Evolutionary conservation across 2,113 vertebrate species (phyloP), one percentile per base, ranked within the genome.

Genomic region (Antechinus flavipes): DNA sequence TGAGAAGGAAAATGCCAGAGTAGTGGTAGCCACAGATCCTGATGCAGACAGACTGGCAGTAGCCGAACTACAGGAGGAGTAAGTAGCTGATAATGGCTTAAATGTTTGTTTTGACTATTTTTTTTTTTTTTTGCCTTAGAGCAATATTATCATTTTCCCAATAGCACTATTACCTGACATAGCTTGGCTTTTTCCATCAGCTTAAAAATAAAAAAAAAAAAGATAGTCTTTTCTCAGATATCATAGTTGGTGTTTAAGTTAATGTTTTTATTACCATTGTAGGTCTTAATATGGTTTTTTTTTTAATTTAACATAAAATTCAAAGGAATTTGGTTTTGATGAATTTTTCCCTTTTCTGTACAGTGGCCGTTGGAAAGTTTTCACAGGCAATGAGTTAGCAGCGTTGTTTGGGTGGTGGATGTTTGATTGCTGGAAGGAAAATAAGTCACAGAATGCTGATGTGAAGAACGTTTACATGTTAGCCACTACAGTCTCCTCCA

Each of bases 371-470:
- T 99, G 99, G 99, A 99, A 99, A 98, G 99, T 99, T 96, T 99
- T 99, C 98, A 99, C 99, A 0, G 99, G 99, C 1, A 99, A 99
- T 0, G 99, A 99, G 97, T 94, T 99, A 76, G 99, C 99, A 0
- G 99, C 99, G 19, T 96, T 99, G 96, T 98, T 99, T 54, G 99
- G 99, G 0, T 99, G 99, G 99, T 99, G 99, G 99, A 99, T 99
- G 99, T 99, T 99, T 94, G 99, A 98, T 12, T 98, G 99, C 96
- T 99, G 99, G 99, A 99, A 99, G 96, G 98, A 99, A 94, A 98
- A 89, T 22, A 97, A 98, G 58, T 90, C 98, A 0, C 97, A 98
- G 14, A 98, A 98, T 19, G 98, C 98, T 0, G 99, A 99, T 1
- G 97, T 98, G 35, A 97, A 98, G 93, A 98, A 97, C 0, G 95